These are phyloP conservation scores for Xylocopa sonorina DNA, from an alignment of 1,140 invertebrate species.

Conservation along the genomic window DNA sequence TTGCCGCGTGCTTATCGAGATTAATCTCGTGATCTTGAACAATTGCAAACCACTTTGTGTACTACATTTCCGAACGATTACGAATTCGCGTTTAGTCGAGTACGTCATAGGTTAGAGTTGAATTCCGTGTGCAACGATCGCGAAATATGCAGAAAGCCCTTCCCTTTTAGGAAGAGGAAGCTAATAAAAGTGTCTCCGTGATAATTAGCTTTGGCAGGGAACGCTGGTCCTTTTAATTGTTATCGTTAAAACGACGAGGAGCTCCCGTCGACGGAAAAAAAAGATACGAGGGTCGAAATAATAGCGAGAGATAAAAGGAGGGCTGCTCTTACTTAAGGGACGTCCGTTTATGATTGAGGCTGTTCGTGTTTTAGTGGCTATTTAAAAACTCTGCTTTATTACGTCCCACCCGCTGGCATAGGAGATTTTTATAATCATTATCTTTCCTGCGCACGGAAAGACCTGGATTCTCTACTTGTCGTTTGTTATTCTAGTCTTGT, in stretches of 20 bases:
- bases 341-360: constrained; percentile 73
- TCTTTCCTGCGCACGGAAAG: constrained; percentile 36
- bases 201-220: constrained; percentile 74
- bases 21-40: background rate
- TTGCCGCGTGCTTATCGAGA: constrained; percentile 35
- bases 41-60: background rate
- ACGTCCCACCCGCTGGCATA: constrained; percentile 55
- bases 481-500: constrained; percentile 1
- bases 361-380: constrained; percentile 68
- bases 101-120: background rate
- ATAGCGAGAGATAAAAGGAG: constrained; percentile 74
- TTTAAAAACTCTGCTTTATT: constrained; percentile 74
- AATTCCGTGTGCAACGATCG: constrained; percentile 30
- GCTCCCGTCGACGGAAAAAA: constrained; percentile 26
- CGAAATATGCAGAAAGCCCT: constrained; percentile 17
- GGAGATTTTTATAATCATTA: constrained; percentile 64
- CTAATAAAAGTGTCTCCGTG: constrained; percentile 70
- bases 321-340: constrained; percentile 69
- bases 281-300: constrained; percentile 65
- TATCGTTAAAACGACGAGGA: constrained; percentile 71
- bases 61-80: background rate
- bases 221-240: constrained; percentile 73
- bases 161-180: constrained; percentile 38
- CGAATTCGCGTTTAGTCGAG: background rate
- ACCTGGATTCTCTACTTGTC: constrained; percentile 44